phyloP scores from a whole-genome alignment of 2,797 vertebrate genomes.

The Pseudotriccus pelzelni region DNA sequence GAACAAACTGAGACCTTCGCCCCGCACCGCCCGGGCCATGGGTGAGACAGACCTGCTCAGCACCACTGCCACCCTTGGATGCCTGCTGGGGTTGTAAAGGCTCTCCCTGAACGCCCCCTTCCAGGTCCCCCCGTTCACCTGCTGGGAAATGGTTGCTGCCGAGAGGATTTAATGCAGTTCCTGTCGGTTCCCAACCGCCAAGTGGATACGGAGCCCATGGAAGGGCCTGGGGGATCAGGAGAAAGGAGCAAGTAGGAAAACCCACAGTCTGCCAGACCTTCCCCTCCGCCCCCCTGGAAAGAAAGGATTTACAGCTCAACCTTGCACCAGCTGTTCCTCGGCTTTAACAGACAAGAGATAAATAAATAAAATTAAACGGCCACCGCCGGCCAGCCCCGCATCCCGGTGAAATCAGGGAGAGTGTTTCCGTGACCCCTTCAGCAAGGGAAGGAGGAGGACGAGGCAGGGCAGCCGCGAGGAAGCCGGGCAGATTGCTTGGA shows the following conservation, averaged over 20 bases:
- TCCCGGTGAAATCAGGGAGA: conserved; percentile 61
- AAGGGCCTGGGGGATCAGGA: neutral
- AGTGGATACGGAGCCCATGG: neutral
- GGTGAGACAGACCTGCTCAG: neutral
- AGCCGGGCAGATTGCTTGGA: neutral
- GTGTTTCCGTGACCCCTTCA: neutral
- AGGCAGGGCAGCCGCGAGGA: neutral
- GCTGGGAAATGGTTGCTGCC: neutral
- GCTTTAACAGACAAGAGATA: conserved; percentile 69
- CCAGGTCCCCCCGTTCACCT: neutral
- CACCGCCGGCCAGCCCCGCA: neutral
- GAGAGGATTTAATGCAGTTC: neutral
- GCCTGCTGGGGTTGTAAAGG: neutral
- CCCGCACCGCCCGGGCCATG: fast-evolving
- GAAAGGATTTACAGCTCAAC: conserved; percentile 78
- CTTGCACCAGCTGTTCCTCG: conserved; percentile 70
- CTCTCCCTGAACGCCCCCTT: neutral
- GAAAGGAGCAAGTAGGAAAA: conserved; percentile 42
- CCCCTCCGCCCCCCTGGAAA: conserved; percentile 48
- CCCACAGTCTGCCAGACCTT: neutral
- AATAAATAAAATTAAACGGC: conserved; percentile 73
- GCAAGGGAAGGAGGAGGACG: neutral
- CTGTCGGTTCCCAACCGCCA: fast-evolving
- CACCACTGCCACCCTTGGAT: neutral
- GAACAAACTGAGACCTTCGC: neutral